A percentile compares a stretch with the other conserved stretches of the same genome.
These are phyloP conservation scores for Erebia palarica DNA, from an alignment of 2,888 invertebrate genomes.

Conservation along the genomic window DNA sequence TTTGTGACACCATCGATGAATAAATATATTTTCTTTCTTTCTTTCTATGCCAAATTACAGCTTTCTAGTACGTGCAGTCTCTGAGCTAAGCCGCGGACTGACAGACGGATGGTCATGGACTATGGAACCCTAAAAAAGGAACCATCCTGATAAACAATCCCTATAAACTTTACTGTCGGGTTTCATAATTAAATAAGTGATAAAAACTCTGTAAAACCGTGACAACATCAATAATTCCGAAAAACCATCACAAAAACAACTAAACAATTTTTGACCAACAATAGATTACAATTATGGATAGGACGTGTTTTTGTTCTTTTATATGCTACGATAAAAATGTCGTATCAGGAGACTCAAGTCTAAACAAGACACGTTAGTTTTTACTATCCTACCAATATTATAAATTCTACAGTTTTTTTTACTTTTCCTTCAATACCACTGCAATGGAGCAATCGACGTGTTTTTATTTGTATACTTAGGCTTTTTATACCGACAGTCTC, in stretches of 20 bases:
- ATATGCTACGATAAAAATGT: conserved; percentile 7
- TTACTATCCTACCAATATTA: no score
- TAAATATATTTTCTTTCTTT: no score
- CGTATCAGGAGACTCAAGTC: not conserved
- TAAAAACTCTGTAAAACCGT: not conserved
- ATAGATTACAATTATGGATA: conserved; percentile 13
- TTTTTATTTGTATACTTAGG: no score
- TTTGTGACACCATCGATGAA: no score
- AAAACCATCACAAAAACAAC: conserved; percentile 12
- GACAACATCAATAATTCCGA: not conserved
- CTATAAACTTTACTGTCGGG: not conserved
- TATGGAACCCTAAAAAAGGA: not conserved
- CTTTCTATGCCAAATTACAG: no score
- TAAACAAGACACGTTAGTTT: not conserved
- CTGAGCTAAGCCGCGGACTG: no score
- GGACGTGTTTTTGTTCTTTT: not conserved
- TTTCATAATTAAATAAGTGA: conserved; percentile 15
- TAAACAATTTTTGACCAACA: conserved; percentile 14
- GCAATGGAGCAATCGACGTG: not conserved
- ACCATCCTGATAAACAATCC: not conserved
- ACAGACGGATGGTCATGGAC: not conserved
- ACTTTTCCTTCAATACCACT: no score
- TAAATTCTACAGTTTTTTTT: no score
- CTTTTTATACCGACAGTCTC: no score
- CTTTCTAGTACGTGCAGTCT: no score